Conservation (phyloP, 1,140 invertebrate genomes). For the Hetaerina americana region DNA sequence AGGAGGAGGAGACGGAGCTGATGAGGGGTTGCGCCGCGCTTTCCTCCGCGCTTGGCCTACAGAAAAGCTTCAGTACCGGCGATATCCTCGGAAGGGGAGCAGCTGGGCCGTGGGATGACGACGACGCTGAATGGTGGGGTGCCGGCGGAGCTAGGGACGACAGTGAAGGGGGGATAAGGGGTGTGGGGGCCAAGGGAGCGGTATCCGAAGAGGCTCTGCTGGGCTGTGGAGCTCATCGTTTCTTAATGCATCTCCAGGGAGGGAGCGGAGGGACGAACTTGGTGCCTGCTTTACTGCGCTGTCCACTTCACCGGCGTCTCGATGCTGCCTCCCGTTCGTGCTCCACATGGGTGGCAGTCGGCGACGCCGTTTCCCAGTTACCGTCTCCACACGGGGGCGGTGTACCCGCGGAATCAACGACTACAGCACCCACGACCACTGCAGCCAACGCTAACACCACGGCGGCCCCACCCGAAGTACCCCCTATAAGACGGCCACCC, state of each 20-base stretch:
- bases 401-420: too few species aligned
- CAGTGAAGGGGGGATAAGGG: not conserved
- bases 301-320: conserved; percentile 36
- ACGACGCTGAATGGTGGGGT: not conserved
- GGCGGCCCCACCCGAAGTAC: conserved; percentile 36
- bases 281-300: conserved; percentile 5
- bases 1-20: conserved; percentile 63
- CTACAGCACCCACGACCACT: conserved; percentile 37
- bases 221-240: not conserved
- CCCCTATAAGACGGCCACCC: conserved; percentile 33
- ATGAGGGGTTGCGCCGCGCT: conserved; percentile 63
- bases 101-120: conserved; percentile 22
- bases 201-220: conserved; percentile 14
- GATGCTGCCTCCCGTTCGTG: conserved; percentile 58
- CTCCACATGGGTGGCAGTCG: conserved; percentile 75
- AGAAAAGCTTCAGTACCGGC: conserved; percentile 66
- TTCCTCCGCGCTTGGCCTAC: conserved; percentile 61
- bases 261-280: not conserved
- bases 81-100: too few species aligned
- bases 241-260: not conserved
- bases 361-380: conserved; percentile 54
- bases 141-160: not conserved
- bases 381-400: conserved; percentile 53
- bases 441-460: too few species aligned
- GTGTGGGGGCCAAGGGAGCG: conserved; percentile 1